Percentiles rank a stretch among this genome's conserved stretches.
phyloP scores from a whole-genome alignment of 2,113 vertebrate species.

The Haplochromis burtoni region DNA sequence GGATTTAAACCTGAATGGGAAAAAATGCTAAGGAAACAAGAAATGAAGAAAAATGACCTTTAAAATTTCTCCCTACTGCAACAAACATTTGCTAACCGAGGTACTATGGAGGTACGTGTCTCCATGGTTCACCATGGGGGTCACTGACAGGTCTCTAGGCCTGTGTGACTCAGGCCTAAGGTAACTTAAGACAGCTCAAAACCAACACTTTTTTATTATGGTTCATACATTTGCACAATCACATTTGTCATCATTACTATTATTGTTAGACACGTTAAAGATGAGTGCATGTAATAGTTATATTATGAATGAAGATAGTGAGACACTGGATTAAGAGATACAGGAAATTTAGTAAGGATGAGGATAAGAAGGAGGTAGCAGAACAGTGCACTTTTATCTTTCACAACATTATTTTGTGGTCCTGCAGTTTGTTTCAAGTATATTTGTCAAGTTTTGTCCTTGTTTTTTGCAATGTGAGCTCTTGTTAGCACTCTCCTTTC shows the following conservation, averaged over 20 bases:
- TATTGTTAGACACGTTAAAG: not conserved
- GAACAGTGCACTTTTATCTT: not conserved
- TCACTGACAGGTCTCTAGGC: not conserved
- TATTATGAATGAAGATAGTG: not conserved
- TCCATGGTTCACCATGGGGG: not conserved
- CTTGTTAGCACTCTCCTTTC: not conserved
- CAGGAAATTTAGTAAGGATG: not conserved
- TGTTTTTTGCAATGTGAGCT: not conserved
- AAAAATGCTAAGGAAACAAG: not conserved
- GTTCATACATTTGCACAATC: not conserved
- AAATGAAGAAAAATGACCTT: not conserved
- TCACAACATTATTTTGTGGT: not conserved
- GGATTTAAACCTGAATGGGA: not conserved
- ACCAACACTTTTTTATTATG: not conserved
- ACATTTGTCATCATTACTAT: not conserved
- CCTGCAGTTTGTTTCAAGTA: not conserved
- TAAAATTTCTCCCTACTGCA: not conserved
- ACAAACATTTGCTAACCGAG: not conserved
- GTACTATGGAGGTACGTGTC: not conserved
- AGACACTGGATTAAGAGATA: not conserved
- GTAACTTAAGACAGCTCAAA: not conserved
- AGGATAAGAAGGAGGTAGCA: not conserved
- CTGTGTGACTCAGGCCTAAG: not conserved
- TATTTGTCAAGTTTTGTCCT: not conserved
- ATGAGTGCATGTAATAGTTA: not conserved